A percentile compares a stretch with the other conserved stretches of the same genome.
These are phyloP conservation scores for Heptranchias perlo DNA, from an alignment of 2,113 vertebrate genomes.

Conservation along the genomic window DNA sequence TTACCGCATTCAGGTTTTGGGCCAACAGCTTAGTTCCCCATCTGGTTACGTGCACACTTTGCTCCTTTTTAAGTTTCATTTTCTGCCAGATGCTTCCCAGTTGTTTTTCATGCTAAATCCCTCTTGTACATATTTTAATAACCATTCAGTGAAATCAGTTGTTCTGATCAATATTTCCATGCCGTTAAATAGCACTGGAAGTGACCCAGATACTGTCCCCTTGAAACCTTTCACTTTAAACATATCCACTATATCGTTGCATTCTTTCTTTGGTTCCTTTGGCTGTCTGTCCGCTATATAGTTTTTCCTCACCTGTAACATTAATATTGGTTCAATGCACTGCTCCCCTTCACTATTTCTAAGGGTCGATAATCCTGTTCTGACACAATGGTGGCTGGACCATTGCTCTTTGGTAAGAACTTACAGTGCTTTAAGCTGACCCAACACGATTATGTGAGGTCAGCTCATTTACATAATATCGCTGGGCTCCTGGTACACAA, in stretches of 20 bases:
- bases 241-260: neutral
- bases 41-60: neutral
- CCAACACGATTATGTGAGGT: neutral
- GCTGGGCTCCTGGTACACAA: neutral
- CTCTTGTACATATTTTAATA: neutral
- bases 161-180: no score
- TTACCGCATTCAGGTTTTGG: neutral
- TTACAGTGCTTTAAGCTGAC: neutral
- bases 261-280: neutral
- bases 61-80: neutral
- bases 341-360: neutral
- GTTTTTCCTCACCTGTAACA: neutral
- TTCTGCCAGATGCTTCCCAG: neutral
- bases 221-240: neutral
- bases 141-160: no score
- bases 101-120: neutral
- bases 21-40: neutral
- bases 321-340: neutral
- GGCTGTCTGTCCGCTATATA: neutral
- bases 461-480: neutral
- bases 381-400: neutral
- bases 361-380: neutral
- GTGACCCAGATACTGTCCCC: neutral
- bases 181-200: neutral
- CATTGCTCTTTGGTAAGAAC: neutral